A percentile compares a stretch with the other conserved stretches of the same genome.
phyloP scores from a whole-genome alignment of 2,797 vertebrate genomes.

The Danio aesculapii region DNA sequence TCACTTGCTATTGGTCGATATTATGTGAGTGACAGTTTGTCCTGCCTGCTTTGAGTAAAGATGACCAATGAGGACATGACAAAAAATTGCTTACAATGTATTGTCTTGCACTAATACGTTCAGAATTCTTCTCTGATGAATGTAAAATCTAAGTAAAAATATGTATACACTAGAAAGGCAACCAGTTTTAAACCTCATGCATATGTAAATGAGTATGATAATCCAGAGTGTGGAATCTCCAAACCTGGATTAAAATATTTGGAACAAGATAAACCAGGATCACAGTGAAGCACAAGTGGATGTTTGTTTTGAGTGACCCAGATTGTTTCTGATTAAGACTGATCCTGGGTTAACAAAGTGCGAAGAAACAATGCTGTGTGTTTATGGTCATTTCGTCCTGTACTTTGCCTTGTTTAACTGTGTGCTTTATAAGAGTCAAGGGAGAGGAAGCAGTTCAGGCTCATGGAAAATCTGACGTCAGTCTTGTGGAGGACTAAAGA shows the following conservation, averaged over 20 bases:
- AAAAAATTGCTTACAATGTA: no score
- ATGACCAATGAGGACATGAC: no score
- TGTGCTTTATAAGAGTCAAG: slow-evolving; percentile 20
- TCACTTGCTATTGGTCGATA: no score
- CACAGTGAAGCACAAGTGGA: background rate
- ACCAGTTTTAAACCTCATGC: background rate
- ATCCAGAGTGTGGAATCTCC: background rate
- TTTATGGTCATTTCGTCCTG: background rate
- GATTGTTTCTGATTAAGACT: background rate
- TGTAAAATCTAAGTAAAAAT: background rate
- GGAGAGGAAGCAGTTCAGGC: background rate
- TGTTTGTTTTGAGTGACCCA: background rate
- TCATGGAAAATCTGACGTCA: slow-evolving; percentile 30
- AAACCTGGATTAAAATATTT: background rate
- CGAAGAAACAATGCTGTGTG: background rate
- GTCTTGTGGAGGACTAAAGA: slow-evolving; percentile 13
- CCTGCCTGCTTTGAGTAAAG: no score
- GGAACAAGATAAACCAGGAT: background rate
- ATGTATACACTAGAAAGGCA: no score
- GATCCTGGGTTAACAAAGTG: background rate
- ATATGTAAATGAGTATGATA: background rate
- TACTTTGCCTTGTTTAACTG: background rate
- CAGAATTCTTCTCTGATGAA: background rate
- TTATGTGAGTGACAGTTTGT: no score
- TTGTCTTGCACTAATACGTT: no score